Evolutionary conservation across 2,888 invertebrate species (phyloP).

Genomic region (Mystacides longicornis): DNA sequence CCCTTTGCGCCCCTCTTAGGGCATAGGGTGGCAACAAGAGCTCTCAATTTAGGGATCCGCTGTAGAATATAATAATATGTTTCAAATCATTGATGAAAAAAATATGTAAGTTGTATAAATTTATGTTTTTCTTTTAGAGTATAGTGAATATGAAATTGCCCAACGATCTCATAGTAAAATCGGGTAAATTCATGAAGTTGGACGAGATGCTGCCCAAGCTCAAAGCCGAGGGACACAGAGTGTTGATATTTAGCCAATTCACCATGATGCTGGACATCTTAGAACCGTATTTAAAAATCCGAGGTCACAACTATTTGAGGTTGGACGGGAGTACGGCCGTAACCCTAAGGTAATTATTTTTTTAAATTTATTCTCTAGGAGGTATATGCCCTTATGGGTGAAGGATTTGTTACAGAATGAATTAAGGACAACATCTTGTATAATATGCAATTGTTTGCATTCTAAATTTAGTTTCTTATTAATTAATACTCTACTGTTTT

Average conservation of each 20-base stretch:
- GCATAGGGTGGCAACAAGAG: no score
- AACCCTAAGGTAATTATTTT: slow-evolving; percentile 52
- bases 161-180: slow-evolving; percentile 63
- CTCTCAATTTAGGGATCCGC: not conserved
- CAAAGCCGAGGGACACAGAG: slow-evolving; percentile 68
- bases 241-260: slow-evolving; percentile 94
- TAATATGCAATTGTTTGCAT: not conserved
- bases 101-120: no score
- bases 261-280: slow-evolving; percentile 90
- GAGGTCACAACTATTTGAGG: slow-evolving; percentile 67
- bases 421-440: not conserved
- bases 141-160: slow-evolving; percentile 57
- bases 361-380: not conserved
- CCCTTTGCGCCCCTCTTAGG: no score
- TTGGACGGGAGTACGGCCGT: slow-evolving; percentile 90
- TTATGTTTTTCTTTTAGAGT: slow-evolving; percentile 40
- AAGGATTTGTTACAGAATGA: not conserved
- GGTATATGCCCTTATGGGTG: no score
- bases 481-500: slow-evolving; percentile 4
- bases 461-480: not conserved
- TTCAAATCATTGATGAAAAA: no score
- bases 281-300: slow-evolving; percentile 76
- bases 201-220: slow-evolving; percentile 70
- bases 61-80: not conserved
- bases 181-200: slow-evolving; percentile 80